These are phyloP conservation scores for Xylophagus ater DNA, from an alignment of 2,888 invertebrate species.

Conservation along the genomic window DNA sequence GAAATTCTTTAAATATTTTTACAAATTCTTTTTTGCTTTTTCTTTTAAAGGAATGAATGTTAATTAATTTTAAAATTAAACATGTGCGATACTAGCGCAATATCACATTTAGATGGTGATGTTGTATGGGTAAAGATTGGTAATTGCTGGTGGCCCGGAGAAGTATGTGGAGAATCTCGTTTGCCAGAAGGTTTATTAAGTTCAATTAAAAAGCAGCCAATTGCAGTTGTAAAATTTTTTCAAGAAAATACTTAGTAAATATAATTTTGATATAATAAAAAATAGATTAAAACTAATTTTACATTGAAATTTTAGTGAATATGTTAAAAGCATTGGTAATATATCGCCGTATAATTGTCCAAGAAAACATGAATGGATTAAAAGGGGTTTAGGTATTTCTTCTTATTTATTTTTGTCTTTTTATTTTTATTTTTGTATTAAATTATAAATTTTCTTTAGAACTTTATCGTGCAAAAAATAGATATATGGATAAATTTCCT, in stretches of 20 bases:
- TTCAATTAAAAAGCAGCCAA: conserved; percentile 58
- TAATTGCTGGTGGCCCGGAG: conserved; percentile 77
- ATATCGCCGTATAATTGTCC: conserved; percentile 69
- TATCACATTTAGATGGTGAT: conserved; percentile 55
- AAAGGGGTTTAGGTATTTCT: conserved; percentile 66
- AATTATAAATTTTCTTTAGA: conserved; percentile 42
- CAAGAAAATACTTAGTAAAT: conserved; percentile 75
- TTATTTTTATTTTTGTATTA: no score
- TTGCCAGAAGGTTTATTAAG: conserved; percentile 56
- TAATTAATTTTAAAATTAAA: not conserved
- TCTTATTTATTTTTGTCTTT: not conserved
- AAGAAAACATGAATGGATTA: conserved; percentile 69
- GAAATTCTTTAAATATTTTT: no score
- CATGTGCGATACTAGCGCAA: conserved; percentile 6
- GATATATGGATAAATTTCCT: conserved; percentile 69
- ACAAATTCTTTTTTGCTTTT: no score
- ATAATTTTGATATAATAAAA: conserved; percentile 9
- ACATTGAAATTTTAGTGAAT: conserved; percentile 54
- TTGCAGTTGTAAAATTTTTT: conserved; percentile 75
- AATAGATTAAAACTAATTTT: conserved; percentile 7
- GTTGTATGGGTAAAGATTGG: conserved; percentile 79
- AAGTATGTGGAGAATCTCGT: conserved; percentile 53
- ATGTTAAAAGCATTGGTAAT: conserved; percentile 56
- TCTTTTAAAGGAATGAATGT: conserved; percentile 5
- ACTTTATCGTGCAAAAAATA: conserved; percentile 50